These are phyloP conservation scores for Yponomeuta sedellus DNA, from an alignment of 2,888 invertebrate species.

Conservation along the genomic window DNA sequence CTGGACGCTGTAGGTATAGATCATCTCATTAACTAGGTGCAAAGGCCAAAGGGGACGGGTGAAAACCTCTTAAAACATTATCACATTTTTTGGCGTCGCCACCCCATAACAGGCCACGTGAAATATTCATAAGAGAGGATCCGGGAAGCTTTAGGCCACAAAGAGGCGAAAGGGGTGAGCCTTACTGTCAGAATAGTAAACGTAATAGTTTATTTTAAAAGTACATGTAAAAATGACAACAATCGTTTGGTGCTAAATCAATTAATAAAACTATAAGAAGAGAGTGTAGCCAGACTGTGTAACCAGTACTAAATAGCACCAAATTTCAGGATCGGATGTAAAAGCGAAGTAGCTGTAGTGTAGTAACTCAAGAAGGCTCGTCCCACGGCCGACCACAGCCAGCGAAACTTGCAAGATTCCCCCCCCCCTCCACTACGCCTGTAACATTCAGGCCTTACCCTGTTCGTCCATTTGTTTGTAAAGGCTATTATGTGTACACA, in stretches of 20 bases:
- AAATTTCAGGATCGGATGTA: too few species aligned
- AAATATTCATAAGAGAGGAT: slow-evolving; percentile 13
- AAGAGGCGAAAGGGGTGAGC: background rate
- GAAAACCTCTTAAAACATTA: background rate
- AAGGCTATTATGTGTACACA: background rate
- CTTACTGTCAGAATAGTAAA: too few species aligned
- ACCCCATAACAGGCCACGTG: background rate
- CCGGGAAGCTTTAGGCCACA: slow-evolving; percentile 22
- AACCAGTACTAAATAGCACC: too few species aligned
- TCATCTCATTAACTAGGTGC: too few species aligned
- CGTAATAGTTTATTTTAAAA: too few species aligned
- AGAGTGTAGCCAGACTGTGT: too few species aligned
- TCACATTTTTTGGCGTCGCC: background rate
- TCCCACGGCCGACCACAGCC: background rate
- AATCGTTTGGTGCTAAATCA: too few species aligned
- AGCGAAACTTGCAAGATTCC: background rate
- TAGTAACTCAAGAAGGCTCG: background rate
- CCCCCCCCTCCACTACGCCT: background rate
- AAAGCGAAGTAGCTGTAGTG: too few species aligned
- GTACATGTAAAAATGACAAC: too few species aligned
- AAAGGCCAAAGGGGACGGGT: too few species aligned
- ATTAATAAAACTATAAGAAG: too few species aligned
- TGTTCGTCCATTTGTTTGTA: background rate
- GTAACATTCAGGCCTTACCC: background rate
- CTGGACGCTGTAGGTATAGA: too few species aligned